Evolutionary conservation across 1,140 invertebrate genomes (phyloP).

Genomic region (Drosophila pseudoobscura): DNA sequence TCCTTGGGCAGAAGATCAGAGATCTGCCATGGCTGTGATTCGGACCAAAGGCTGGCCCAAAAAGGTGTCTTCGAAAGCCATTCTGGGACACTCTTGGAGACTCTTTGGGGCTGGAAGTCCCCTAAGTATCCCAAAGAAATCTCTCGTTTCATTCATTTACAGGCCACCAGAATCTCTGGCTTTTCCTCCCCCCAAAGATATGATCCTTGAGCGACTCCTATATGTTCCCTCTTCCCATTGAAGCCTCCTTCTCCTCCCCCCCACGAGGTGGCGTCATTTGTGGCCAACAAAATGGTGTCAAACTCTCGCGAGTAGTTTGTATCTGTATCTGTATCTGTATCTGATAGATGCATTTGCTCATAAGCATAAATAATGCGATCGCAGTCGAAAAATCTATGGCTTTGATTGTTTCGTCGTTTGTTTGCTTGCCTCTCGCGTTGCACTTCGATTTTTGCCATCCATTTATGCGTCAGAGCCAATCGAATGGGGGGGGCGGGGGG

Average conservation of each 20-base stretch:
- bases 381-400: constrained; percentile 66
- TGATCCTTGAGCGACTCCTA: too few relatives aligned
- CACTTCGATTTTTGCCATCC: constrained; percentile 27
- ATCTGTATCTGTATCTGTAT: constrained; percentile 61
- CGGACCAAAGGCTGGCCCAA: constrained; percentile 9
- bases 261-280: constrained; percentile 15
- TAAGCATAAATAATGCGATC: constrained; percentile 76
- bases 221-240: background rate
- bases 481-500: background rate
- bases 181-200: too few relatives aligned
- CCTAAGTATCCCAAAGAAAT: too few relatives aligned
- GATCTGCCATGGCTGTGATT: constrained; percentile 47
- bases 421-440: too few relatives aligned
- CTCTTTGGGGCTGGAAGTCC: too few relatives aligned
- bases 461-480: constrained; percentile 66
- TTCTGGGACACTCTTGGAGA: too few relatives aligned
- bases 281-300: constrained; percentile 57
- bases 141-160: too few relatives aligned
- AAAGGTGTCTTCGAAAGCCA: too few relatives aligned
- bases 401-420: constrained; percentile 35
- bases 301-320: constrained; percentile 42
- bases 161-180: too few relatives aligned
- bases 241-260: constrained; percentile 21
- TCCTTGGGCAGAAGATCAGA: background rate
- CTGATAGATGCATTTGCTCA: constrained; percentile 69